Percentiles rank a stretch among this genome's conserved stretches.
Evolutionary conservation across 2,113 vertebrate genomes (phyloP).

Genomic region (Peromyscus polionotus): DNA sequence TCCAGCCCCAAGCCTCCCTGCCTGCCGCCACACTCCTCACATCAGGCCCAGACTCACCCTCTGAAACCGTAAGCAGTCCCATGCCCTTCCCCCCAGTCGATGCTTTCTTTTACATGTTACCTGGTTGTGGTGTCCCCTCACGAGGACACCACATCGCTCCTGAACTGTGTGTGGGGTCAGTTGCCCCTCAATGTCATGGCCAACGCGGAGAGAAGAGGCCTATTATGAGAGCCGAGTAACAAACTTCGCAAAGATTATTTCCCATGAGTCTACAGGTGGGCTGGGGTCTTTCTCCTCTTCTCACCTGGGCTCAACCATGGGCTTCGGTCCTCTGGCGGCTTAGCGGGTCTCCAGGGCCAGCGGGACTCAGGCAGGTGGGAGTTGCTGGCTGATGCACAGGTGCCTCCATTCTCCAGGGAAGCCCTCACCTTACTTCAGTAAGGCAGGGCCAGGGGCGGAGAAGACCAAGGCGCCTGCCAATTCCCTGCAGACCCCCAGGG

Average conservation of each 20-base stretch:
- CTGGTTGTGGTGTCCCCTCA: neutral
- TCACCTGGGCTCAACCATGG: neutral
- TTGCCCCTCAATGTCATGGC: too few species aligned
- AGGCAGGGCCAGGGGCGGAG: neutral
- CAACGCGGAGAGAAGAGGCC: neutral
- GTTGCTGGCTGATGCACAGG: neutral
- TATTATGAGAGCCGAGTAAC: neutral
- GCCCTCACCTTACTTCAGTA: neutral
- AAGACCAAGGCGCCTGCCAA: neutral
- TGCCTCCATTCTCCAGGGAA: neutral
- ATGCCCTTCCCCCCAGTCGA: neutral
- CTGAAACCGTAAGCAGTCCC: neutral
- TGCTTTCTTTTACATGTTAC: neutral
- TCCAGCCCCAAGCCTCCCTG: neutral
- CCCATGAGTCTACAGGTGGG: neutral
- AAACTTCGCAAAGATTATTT: too few species aligned
- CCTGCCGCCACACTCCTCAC: neutral
- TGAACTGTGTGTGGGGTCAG: neutral
- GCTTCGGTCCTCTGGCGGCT: neutral
- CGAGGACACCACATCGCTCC: neutral
- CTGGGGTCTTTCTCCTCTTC: neutral
- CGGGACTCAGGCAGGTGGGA: neutral
- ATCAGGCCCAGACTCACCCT: neutral
- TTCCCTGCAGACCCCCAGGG: neutral
- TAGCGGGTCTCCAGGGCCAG: fast-evolving